Conservation (phyloP, 2,113 vertebrate species). For the Platichthys flesus region DNA sequence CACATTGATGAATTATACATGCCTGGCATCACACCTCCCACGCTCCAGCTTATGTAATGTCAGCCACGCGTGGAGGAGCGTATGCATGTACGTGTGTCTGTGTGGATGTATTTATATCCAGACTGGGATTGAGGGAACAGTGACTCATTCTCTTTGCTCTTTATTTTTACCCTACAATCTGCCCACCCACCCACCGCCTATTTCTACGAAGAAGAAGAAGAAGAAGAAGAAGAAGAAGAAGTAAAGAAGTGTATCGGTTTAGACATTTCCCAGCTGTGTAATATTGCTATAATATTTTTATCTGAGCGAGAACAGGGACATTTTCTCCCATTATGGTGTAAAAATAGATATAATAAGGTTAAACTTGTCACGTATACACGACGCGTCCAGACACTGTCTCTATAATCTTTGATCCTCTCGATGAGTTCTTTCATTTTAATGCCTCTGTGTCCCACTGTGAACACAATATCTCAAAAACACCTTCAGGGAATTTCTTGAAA, state of each 20-base stretch:
- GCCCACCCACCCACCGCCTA: slow-evolving; percentile 49
- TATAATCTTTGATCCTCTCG: background rate
- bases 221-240: slow-evolving; percentile 8
- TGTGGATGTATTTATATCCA: slow-evolving; percentile 76
- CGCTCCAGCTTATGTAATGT: slow-evolving; percentile 75
- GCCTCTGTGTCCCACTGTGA: too few relatives aligned
- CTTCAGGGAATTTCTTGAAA: too few relatives aligned
- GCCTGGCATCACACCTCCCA: slow-evolving; percentile 70
- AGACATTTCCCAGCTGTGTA: slow-evolving; percentile 51
- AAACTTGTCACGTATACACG: background rate
- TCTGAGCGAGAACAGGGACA: background rate
- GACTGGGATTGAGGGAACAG: slow-evolving; percentile 72
- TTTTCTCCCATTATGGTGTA: background rate
- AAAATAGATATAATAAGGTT: slow-evolving; percentile 9
- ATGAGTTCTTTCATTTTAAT: too few relatives aligned
- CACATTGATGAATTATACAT: slow-evolving; percentile 74
- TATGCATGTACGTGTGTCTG: slow-evolving; percentile 53
- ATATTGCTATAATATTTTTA: slow-evolving; percentile 10
- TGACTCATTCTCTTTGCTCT: slow-evolving; percentile 79
- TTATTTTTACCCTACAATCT: slow-evolving; percentile 74
- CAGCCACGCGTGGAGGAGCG: slow-evolving; percentile 62
- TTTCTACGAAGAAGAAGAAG: slow-evolving; percentile 24
- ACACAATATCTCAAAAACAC: too few relatives aligned
- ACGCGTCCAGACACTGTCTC: background rate
- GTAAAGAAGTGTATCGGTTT: slow-evolving; percentile 35